Conservation (phyloP, 2,113 vertebrate species). For the Tapirus terrestris region DNA sequence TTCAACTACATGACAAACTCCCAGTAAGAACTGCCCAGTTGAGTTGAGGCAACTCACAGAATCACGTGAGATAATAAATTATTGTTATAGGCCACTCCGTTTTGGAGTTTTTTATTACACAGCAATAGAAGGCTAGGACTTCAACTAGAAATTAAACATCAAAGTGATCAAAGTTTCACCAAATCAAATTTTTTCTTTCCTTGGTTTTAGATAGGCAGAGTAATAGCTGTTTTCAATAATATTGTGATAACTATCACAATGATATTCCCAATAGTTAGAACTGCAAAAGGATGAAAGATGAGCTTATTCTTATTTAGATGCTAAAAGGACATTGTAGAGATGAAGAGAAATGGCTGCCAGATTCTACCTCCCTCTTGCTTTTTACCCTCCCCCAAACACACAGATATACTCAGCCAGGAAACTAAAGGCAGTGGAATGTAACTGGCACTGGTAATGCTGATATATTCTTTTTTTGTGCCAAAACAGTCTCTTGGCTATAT, state of each 20-base stretch:
- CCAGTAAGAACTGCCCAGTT: not conserved
- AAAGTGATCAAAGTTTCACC: conserved; percentile 76
- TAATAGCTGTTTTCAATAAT: conserved; percentile 77
- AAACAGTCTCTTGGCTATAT: conserved; percentile 74
- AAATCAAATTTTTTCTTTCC: conserved; percentile 73
- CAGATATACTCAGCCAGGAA: conserved; percentile 40
- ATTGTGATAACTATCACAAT: conserved; percentile 66
- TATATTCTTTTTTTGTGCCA: conserved; percentile 79
- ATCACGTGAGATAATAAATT: not conserved
- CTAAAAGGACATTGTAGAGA: conserved; percentile 71
- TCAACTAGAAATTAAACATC: conserved; percentile 62
- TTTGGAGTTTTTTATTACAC: not conserved
- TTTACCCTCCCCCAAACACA: conserved; percentile 52
- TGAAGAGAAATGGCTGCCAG: conserved; percentile 69
- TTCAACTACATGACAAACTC: not conserved
- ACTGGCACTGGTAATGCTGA: conserved; percentile 81
- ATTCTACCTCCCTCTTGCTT: conserved; percentile 52
- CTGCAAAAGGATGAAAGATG: conserved; percentile 72
- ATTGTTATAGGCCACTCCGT: not conserved
- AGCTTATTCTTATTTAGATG: conserved; percentile 72
- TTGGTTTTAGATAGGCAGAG: conserved; percentile 77
- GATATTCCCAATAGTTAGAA: conserved; percentile 78
- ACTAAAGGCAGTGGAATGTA: conserved; percentile 76
- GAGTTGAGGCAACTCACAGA: not conserved
- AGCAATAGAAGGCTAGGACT: not conserved